Conservation (phyloP, 2,888 invertebrate genomes). For the Pteria penguin region DNA sequence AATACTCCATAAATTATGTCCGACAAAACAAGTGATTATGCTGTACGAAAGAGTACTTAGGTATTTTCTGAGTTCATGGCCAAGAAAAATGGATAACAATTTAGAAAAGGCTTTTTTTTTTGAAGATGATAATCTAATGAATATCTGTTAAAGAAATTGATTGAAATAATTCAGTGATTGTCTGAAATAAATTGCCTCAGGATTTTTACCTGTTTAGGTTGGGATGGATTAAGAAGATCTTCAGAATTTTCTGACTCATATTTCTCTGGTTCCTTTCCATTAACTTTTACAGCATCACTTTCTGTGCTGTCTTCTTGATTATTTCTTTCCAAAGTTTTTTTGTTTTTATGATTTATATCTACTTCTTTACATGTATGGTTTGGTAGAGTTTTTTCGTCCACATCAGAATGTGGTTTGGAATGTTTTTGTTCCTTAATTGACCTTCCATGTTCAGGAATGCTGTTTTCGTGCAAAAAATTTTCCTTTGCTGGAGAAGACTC, state of each 20-base stretch:
- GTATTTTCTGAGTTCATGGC: too few species aligned
- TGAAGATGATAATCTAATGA: too few species aligned
- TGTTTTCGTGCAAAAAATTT: conserved; percentile 5
- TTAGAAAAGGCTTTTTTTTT: too few species aligned
- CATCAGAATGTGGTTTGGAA: too few species aligned
- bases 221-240: not conserved
- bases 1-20: too few species aligned
- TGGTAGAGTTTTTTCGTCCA: too few species aligned
- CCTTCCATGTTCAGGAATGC: not conserved
- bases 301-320: not conserved
- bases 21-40: too few species aligned
- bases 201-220: not conserved
- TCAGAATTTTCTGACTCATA: conserved; percentile 15
- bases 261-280: conserved; percentile 12
- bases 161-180: too few species aligned
- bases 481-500: conserved; percentile 65
- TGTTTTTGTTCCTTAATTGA: not conserved
- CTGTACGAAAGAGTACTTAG: too few species aligned
- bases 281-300: not conserved
- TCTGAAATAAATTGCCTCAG: too few species aligned
- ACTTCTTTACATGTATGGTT: not conserved
- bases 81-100: too few species aligned
- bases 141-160: too few species aligned
- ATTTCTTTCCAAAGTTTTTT: not conserved
- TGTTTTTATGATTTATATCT: not conserved